Percentiles rank a stretch among this genome's conserved stretches.
Conservation (phyloP, 2,888 invertebrate genomes). For the Drosophila nr. perissopoda region DNA sequence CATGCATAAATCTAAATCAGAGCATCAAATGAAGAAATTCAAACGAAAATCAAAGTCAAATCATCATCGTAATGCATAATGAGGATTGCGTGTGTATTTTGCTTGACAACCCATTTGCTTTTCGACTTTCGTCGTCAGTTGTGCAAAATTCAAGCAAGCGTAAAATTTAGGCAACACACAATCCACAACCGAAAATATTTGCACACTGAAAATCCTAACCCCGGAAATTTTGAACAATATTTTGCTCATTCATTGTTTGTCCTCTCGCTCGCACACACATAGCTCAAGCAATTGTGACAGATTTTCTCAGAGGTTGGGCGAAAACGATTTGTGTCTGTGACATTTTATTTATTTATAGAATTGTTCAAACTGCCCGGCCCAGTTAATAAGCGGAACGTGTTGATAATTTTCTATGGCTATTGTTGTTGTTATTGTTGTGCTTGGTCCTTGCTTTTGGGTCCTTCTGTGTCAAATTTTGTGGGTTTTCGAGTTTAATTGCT, state of each 20-base stretch:
- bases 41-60: conserved; percentile 71
- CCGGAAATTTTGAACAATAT: conserved; percentile 64
- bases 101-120: conserved; percentile 36
- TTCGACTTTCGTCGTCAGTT: conserved; percentile 33
- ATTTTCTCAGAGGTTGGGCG: conserved; percentile 22
- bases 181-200: conserved; percentile 50
- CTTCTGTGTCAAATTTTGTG: conserved; percentile 29
- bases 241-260: conserved; percentile 34
- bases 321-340: conserved; percentile 43
- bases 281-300: conserved; percentile 62
- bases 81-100: conserved; percentile 26
- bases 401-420: conserved; percentile 60
- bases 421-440: conserved; percentile 17
- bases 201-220: conserved; percentile 39
- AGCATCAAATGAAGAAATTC: conserved; percentile 62
- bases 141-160: conserved; percentile 55
- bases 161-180: conserved; percentile 66
- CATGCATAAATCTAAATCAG: conserved; percentile 71
- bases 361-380: conserved; percentile 43
- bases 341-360: conserved; percentile 60
- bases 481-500: conserved; percentile 60
- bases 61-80: conserved; percentile 34
- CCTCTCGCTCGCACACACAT: conserved; percentile 10
- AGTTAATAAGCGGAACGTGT: conserved; percentile 75
- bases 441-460: conserved; percentile 20